A percentile compares a stretch with the other conserved stretches of the same genome.
phyloP scores from a whole-genome alignment of 1,140 invertebrate species.

The Ladona fulva region DNA sequence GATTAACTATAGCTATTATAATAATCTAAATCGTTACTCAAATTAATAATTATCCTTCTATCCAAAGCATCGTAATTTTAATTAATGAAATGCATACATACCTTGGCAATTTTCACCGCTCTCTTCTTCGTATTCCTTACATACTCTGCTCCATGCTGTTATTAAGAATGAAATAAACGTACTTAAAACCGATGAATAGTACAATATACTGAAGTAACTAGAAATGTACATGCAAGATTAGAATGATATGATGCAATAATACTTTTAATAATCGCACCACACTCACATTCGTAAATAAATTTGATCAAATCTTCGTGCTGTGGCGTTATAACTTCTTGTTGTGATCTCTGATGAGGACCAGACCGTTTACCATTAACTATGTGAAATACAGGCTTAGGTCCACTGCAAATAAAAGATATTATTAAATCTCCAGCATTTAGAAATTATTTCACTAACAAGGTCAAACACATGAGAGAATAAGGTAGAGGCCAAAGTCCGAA shows the following conservation, averaged over 20 bases:
- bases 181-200: too few species aligned
- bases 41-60: too few species aligned
- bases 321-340: conserved; percentile 55
- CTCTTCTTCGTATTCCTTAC: conserved; percentile 41
- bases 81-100: background rate
- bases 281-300: conserved; percentile 62
- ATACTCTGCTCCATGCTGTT: conserved; percentile 45
- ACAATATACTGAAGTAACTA: too few species aligned
- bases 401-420: conserved; percentile 38
- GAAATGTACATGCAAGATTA: too few species aligned
- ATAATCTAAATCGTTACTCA: too few species aligned
- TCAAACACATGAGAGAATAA: background rate
- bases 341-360: conserved; percentile 44
- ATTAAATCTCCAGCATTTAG: background rate
- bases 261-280: background rate
- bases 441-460: conserved; percentile 16
- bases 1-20: too few species aligned
- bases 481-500: background rate
- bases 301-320: conserved; percentile 65
- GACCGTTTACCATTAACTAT: conserved; percentile 54
- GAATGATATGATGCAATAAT: too few species aligned
- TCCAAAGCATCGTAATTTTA: too few species aligned
- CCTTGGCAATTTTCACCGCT: conserved; percentile 14
- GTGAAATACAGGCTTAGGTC: conserved; percentile 61
- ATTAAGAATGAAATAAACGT: conserved; percentile 21